These are phyloP conservation scores for Microvelia longipes DNA, from an alignment of 1,140 invertebrate genomes.

Conservation along the genomic window DNA sequence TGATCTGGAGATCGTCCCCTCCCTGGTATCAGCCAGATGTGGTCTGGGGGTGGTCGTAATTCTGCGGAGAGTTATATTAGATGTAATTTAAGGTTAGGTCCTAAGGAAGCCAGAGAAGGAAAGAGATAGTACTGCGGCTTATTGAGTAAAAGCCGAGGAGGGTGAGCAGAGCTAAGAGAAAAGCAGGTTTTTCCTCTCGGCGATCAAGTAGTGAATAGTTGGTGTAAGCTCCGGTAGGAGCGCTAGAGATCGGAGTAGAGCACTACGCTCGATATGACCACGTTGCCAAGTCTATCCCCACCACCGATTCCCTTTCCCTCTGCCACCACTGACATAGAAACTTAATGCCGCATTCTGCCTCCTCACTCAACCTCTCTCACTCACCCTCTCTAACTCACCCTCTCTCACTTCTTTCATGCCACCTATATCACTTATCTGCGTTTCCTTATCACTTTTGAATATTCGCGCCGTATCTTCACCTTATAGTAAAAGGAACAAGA, in stretches of 20 bases:
- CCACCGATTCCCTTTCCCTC: neutral
- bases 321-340: neutral
- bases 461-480: neutral
- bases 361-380: neutral
- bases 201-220: neutral
- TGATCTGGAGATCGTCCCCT: too few relatives aligned
- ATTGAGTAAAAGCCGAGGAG: neutral
- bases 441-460: neutral
- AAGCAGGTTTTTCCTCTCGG: too few relatives aligned
- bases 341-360: neutral
- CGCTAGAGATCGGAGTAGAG: neutral
- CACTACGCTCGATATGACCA: neutral
- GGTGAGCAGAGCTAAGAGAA: neutral
- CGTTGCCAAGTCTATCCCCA: neutral
- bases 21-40: too few relatives aligned
- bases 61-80: neutral
- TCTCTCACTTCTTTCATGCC: too few relatives aligned
- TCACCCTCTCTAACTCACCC: neutral
- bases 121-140: neutral
- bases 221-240: neutral
- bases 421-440: neutral
- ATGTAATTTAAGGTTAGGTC: slow-evolving; percentile 17
- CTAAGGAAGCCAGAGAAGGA: slow-evolving; percentile 1
- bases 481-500: neutral
- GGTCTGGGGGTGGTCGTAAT: neutral